These are phyloP conservation scores for Gryllus longicercus DNA, from an alignment of 2,888 invertebrate genomes.

Conservation along the genomic window DNA sequence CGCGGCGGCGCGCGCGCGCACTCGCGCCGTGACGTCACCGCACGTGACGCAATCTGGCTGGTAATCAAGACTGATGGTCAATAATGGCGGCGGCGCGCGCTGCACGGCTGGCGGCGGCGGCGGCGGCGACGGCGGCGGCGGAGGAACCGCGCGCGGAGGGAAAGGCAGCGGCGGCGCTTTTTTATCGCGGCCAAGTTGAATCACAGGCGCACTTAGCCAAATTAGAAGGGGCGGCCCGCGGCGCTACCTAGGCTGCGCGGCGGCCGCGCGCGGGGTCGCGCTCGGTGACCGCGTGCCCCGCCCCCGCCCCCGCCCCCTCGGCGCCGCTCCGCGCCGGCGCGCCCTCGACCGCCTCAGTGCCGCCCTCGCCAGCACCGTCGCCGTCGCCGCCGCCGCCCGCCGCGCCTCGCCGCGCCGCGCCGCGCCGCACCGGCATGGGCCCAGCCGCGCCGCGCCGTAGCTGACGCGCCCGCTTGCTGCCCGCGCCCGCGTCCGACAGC, in stretches of 20 bases:
- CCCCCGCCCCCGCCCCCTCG: not conserved
- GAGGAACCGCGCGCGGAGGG: not conserved
- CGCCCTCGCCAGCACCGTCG: not conserved
- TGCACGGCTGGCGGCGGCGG: constrained; percentile 20
- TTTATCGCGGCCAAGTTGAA: constrained; percentile 40
- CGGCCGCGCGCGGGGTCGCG: constrained; percentile 22
- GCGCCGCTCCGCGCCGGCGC: not conserved
- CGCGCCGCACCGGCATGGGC: not conserved
- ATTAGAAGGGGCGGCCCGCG: constrained; percentile 43
- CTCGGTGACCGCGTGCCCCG: not conserved
- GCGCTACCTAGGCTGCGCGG: constrained; percentile 35
- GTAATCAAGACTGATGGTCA: constrained; percentile 52
- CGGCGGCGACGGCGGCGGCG: constrained; percentile 21
- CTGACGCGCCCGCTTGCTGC: not conserved
- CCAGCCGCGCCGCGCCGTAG: not conserved
- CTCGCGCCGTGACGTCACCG: constrained; percentile 47
- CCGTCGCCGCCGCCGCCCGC: not conserved
- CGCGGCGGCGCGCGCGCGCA: constrained; percentile 18
- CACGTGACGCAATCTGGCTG: constrained; percentile 38
- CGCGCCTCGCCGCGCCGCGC: not conserved
- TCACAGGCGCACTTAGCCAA: constrained; percentile 48
- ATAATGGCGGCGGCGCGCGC: constrained; percentile 48
- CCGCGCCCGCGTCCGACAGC: not conserved
- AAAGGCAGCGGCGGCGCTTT: not conserved
- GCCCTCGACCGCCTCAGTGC: not conserved